These are phyloP conservation scores for Gallinago paraguaiae DNA, from an alignment of 2,113 vertebrate genomes.

Conservation along the genomic window DNA sequence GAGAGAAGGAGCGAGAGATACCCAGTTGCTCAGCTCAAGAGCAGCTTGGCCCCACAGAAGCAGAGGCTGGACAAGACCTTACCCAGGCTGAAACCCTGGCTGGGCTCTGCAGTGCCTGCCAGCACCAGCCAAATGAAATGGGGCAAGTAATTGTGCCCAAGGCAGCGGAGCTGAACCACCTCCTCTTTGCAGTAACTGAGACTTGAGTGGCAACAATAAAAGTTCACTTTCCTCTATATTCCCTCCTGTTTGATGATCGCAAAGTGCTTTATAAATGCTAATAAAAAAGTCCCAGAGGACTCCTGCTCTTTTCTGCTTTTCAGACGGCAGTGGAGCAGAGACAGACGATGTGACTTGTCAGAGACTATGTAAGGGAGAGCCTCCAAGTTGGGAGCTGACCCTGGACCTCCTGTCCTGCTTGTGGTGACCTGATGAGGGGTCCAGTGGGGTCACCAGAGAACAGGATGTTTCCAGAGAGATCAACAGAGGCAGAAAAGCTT, in stretches of 20 bases:
- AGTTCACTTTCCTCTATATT: background rate
- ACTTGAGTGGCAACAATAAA: background rate
- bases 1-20: background rate
- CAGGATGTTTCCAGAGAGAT: background rate
- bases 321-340: background rate
- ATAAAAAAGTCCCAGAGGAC: background rate
- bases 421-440: background rate
- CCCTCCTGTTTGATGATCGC: background rate
- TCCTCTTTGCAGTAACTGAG: background rate
- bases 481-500: background rate
- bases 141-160: background rate
- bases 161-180: background rate
- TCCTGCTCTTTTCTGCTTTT: background rate
- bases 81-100: background rate
- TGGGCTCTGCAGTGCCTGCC: background rate
- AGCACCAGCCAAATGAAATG: fast-evolving
- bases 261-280: slow-evolving; percentile 17
- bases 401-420: fast-evolving
- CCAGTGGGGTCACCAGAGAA: background rate
- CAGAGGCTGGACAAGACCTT: background rate
- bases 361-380: background rate
- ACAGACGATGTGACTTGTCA: background rate
- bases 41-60: background rate
- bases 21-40: fast-evolving
- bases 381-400: background rate